A percentile compares a stretch with the other conserved stretches of the same genome.
Conservation (phyloP, 2,113 vertebrate species). For the Prolemur simus region DNA sequence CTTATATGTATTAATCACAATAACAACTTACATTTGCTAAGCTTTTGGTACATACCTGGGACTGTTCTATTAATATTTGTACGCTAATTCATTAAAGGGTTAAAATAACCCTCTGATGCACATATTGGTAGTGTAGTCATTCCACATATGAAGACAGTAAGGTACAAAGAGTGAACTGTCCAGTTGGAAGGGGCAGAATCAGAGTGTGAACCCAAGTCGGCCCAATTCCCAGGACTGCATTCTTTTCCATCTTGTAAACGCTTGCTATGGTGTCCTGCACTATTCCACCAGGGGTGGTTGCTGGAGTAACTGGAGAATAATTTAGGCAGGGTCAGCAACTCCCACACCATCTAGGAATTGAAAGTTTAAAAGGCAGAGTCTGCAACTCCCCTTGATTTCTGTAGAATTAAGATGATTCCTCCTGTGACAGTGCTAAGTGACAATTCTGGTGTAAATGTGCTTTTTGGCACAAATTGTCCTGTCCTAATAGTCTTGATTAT, state of each 20-base stretch:
- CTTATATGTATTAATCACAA: not conserved
- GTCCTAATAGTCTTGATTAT: conserved; percentile 78
- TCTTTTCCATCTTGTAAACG: not conserved
- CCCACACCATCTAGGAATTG: conserved; percentile 36
- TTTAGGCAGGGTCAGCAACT: conserved; percentile 58
- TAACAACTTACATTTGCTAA: not conserved
- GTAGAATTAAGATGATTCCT: conserved; percentile 54
- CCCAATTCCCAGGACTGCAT: not conserved
- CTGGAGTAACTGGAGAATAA: not conserved
- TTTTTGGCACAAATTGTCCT: conserved; percentile 78
- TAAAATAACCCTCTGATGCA: not conserved
- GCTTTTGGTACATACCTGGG: not conserved
- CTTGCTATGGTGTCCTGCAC: not conserved
- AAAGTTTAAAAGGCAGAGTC: conserved; percentile 53
- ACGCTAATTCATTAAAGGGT: not conserved
- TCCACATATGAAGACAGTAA: not conserved
- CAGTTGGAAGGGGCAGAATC: not conserved
- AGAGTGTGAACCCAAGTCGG: not conserved
- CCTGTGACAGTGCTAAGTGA: conserved; percentile 68
- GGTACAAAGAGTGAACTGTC: not conserved
- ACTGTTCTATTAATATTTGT: not conserved
- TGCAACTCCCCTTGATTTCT: conserved; percentile 60
- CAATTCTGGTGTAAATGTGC: conserved; percentile 68
- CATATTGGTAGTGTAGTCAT: not conserved
- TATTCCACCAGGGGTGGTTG: not conserved